Evolutionary conservation across 2,797 vertebrate species (phyloP).

Genomic region (Tenualosa thibaudeaui): DNA sequence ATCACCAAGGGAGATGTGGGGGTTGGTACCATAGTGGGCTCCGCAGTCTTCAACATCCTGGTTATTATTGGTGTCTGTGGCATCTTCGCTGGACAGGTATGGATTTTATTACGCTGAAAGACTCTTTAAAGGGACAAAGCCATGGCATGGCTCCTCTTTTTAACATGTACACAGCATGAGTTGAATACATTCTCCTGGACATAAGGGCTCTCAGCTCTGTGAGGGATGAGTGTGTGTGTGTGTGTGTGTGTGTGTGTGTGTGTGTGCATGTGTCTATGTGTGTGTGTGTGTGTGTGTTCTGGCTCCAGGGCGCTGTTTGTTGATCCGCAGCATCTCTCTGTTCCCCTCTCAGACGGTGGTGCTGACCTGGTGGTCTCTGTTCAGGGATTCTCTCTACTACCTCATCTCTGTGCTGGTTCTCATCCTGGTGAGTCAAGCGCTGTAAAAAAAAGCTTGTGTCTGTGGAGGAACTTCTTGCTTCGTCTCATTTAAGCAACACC

Average conservation of each 20-base stretch:
- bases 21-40: conserved; percentile 79
- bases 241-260: neutral
- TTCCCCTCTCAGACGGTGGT: conserved; percentile 61
- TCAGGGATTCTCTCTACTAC: conserved; percentile 78
- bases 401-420: conserved; percentile 76
- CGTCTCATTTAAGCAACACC: too few relatives aligned
- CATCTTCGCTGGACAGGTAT: conserved; percentile 77
- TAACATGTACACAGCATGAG: neutral
- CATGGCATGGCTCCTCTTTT: neutral
- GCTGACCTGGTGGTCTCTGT: conserved; percentile 81
- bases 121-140: neutral
- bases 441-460: neutral
- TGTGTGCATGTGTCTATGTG: neutral
- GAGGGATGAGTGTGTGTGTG: neutral
- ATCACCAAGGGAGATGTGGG: conserved; percentile 81
- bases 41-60: conserved; percentile 80
- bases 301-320: neutral
- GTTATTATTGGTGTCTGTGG: conserved; percentile 79
- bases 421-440: conserved; percentile 69
- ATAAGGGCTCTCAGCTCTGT: neutral
- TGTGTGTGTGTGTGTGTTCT: neutral
- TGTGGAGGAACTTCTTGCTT: too few relatives aligned
- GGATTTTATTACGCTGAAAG: neutral
- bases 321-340: neutral
- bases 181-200: neutral